Conservation (phyloP, 2,113 vertebrate species). For the Hippopotamus amphibius region DNA sequence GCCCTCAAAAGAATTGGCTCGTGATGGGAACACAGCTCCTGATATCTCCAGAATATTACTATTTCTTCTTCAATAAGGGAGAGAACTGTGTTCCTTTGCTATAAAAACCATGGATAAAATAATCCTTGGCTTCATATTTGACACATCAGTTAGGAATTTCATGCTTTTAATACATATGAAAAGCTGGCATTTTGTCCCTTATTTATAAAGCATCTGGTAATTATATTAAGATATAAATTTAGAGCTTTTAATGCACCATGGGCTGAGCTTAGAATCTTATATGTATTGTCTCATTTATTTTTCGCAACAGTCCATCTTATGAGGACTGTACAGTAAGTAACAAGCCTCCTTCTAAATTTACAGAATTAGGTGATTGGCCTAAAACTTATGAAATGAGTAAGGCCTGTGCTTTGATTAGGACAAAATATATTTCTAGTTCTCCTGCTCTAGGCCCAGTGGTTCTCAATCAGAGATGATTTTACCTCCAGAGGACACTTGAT, state of each 20-base stretch:
- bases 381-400: neutral
- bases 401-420: neutral
- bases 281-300: neutral
- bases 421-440: neutral
- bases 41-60: neutral
- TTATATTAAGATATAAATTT: neutral
- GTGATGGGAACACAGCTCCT: neutral
- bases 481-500: neutral
- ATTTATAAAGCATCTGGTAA: neutral
- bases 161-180: neutral
- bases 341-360: neutral
- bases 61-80: neutral
- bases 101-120: neutral
- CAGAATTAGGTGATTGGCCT: neutral
- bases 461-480: neutral
- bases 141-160: neutral
- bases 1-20: neutral
- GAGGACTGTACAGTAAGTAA: no score
- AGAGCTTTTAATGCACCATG: neutral
- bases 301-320: neutral
- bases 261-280: neutral
- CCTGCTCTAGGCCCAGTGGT: neutral
- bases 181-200: no score
- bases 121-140: neutral
- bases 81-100: neutral